Percentiles rank a stretch among this genome's conserved stretches.
These are phyloP conservation scores for Bufo gargarizans DNA, from an alignment of 2,113 vertebrate species.

Conservation along the genomic window DNA sequence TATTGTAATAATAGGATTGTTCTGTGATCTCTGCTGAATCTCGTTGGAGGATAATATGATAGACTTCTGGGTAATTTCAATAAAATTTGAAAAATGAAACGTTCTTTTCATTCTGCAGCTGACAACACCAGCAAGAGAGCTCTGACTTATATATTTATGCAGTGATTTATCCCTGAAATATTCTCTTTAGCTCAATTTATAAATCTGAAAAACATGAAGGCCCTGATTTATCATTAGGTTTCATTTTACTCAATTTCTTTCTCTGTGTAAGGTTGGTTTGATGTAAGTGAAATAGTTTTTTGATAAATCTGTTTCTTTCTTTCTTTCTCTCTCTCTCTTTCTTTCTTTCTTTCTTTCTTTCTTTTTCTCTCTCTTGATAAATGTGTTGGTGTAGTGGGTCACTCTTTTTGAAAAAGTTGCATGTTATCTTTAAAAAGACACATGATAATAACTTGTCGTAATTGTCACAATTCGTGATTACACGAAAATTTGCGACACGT, in stretches of 20 bases:
- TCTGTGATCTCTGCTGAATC: constrained; percentile 3
- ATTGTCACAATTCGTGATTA: too few relatives aligned
- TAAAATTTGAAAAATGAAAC: constrained; percentile 10
- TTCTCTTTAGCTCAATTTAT: background rate
- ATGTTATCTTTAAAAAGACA: too few relatives aligned
- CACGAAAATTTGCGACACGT: too few relatives aligned
- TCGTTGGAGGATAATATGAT: constrained; percentile 14
- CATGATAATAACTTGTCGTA: too few relatives aligned
- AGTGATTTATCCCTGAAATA: background rate
- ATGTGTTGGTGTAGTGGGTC: too few relatives aligned
- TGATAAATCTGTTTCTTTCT: too few relatives aligned
- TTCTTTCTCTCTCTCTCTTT: too few relatives aligned
- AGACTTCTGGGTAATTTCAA: constrained; percentile 18
- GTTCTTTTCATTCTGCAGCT: background rate
- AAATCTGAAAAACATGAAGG: background rate
- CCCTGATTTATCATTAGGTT: background rate
- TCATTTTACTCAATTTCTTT: background rate
- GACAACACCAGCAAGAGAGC: background rate
- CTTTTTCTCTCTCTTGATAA: too few relatives aligned
- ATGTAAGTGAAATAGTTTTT: too few relatives aligned
- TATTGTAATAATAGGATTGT: constrained; percentile 5
- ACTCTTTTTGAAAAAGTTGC: too few relatives aligned
- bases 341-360: too few relatives aligned
- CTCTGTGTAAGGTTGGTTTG: too few relatives aligned
- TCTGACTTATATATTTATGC: background rate